Evolutionary conservation across 2,797 vertebrate species (phyloP), one percentile per base, ranked within the genome.

Genomic region (Arrhamphus sclerolepis): DNA sequence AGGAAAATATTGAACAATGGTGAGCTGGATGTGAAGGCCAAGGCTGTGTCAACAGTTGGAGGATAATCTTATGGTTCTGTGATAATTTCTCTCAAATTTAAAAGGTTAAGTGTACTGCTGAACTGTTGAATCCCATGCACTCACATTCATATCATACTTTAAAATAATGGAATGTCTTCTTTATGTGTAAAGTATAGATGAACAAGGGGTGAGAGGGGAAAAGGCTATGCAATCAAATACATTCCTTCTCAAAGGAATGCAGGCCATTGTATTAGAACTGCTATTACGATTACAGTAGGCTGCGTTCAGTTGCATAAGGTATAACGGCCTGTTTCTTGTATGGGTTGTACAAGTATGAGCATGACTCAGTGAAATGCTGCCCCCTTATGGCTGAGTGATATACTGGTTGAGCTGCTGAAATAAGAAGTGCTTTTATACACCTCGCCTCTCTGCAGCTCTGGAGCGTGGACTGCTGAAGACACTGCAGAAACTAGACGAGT

Each of bases 401-500:
- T 60, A 79, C 18, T 17, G 14, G 42, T 51, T 8, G 63, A 42
- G 19, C 59, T 47, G 34, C 41, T 52, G 20, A 1, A 39, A 2
- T 16, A 13, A 5, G 4, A 0, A 7, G 1, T 20, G 1, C 5
- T 46, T 53, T 2, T 0, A 10, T 40, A 1, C 3, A 0, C 42
- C 3, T 0, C 42, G 34, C 34, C 34, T 43, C 4, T 16, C 6
- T 65, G 13, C 69, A 98, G 98, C 68, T 29, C 88, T 98, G 81
- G 97, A 98, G 74, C 93, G 94, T 7, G 93, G 96, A 0, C 92
- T 99, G 6, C 83, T 98, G 91, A 99, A 99, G 87, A 98, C 96
- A 0, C 90, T 99, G 62, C 96, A 99, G 92, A 99, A 99, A 76
- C 87, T 98, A 86, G 96, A 99, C 0, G 97, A 99, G 50, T 98